Evolutionary conservation across 2,113 vertebrate species (phyloP).

Genomic region (Isurus oxyrinchus): DNA sequence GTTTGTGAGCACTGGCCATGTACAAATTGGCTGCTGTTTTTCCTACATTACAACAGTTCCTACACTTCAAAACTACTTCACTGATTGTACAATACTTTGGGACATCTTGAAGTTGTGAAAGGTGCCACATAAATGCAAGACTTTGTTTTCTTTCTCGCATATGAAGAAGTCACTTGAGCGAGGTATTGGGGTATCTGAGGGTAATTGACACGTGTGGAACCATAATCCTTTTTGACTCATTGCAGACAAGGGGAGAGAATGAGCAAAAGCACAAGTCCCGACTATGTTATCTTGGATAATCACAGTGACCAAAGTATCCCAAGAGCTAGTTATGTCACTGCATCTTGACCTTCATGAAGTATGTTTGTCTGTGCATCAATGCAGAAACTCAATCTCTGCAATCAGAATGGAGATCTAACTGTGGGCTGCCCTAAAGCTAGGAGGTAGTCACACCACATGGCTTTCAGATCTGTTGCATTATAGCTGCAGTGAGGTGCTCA

Average conservation of each 20-base stretch:
- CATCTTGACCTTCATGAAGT: neutral
- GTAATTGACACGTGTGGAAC: neutral
- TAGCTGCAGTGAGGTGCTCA: neutral
- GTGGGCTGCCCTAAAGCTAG: neutral
- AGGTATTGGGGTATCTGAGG: neutral
- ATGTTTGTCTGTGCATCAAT: neutral
- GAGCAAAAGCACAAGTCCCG: neutral
- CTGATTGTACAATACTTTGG: neutral
- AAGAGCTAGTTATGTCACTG: neutral
- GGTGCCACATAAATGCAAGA: neutral
- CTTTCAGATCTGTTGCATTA: neutral
- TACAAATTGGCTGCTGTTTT: neutral
- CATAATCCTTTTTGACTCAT: neutral
- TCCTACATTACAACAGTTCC: neutral
- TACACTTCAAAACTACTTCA: neutral
- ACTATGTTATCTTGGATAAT: neutral
- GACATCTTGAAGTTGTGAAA: neutral
- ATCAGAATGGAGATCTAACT: neutral
- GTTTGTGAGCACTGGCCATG: neutral
- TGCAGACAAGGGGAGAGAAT: neutral
- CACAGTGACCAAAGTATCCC: neutral
- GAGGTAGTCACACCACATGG: neutral
- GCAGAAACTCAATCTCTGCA: neutral
- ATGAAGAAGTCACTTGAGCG: neutral
- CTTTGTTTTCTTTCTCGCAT: neutral